phyloP scores from a whole-genome alignment of 2,888 invertebrate genomes.

The Cantharis rustica region DNA sequence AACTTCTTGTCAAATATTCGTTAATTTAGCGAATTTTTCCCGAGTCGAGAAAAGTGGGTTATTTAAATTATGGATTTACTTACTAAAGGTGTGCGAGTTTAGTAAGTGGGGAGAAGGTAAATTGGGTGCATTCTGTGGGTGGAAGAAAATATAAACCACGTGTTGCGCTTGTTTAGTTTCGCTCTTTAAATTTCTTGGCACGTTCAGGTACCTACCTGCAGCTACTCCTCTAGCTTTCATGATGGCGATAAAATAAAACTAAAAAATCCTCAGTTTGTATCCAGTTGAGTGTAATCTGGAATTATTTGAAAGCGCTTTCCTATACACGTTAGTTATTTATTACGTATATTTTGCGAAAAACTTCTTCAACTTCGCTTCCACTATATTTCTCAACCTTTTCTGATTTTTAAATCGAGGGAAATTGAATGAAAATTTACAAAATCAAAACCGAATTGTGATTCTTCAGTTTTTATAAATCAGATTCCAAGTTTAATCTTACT shows the following conservation, averaged over 20 bases:
- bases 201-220: conserved; percentile 38
- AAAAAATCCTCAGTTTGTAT: conserved; percentile 31
- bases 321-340: conserved; percentile 13
- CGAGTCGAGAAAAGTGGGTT: neutral
- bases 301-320: conserved; percentile 18
- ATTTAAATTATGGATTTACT: conserved; percentile 2
- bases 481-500: too few relatives aligned
- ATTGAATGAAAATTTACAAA: neutral
- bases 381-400: neutral
- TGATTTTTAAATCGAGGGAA: neutral
- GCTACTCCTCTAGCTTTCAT: conserved; percentile 36
- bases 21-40: neutral
- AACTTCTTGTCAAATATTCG: neutral
- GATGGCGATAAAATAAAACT: conserved; percentile 39
- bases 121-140: conserved; percentile 16
- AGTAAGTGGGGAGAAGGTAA: conserved; percentile 6
- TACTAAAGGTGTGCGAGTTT: neutral
- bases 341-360: neutral
- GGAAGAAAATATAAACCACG: conserved; percentile 38
- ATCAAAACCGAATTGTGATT: neutral
- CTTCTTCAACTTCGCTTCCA: neutral
- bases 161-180: conserved; percentile 37
- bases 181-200: conserved; percentile 37
- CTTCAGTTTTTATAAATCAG: too few relatives aligned
- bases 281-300: conserved; percentile 24